Conservation (phyloP, 2,113 vertebrate genomes). For the Perca schrenkii region DNA sequence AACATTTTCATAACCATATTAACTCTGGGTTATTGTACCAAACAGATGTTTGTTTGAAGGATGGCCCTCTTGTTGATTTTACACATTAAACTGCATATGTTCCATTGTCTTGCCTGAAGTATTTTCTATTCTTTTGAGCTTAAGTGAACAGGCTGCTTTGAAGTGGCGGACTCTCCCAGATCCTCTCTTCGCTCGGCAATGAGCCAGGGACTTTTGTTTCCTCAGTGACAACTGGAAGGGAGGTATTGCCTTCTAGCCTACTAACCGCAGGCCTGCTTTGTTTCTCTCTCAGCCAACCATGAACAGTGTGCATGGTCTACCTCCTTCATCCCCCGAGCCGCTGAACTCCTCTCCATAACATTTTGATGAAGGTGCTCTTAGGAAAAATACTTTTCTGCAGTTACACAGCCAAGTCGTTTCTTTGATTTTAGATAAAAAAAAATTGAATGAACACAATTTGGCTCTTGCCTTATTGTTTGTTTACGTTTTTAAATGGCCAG, state of each 20-base stretch:
- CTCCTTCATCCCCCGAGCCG: constrained; percentile 57
- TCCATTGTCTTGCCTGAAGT: constrained; percentile 63
- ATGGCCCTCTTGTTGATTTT: constrained; percentile 57
- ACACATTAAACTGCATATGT: constrained; percentile 53
- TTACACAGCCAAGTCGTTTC: constrained; percentile 16
- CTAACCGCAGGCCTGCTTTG: constrained; percentile 66
- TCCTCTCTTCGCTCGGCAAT: constrained; percentile 30
- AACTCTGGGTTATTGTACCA: constrained; percentile 44
- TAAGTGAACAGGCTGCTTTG: constrained; percentile 57
- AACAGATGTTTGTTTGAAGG: constrained; percentile 55
- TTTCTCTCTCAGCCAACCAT: constrained; percentile 69
- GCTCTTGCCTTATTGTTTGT: background rate
- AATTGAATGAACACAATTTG: background rate
- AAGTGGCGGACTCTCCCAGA: constrained; percentile 45
- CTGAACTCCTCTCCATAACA: constrained; percentile 55
- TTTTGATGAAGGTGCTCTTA: constrained; percentile 60
- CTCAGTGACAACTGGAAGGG: constrained; percentile 55
- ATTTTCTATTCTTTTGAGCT: constrained; percentile 60
- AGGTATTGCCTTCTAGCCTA: constrained; percentile 56
- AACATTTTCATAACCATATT: constrained; percentile 31
- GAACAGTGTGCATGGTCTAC: constrained; percentile 45
- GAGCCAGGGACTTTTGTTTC: constrained; percentile 66
- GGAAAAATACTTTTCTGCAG: constrained; percentile 36
- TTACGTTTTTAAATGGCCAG: background rate
- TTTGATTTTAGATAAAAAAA: background rate